These are phyloP conservation scores for Xanthorhoe designata DNA, from an alignment of 2,888 invertebrate genomes.

Conservation along the genomic window DNA sequence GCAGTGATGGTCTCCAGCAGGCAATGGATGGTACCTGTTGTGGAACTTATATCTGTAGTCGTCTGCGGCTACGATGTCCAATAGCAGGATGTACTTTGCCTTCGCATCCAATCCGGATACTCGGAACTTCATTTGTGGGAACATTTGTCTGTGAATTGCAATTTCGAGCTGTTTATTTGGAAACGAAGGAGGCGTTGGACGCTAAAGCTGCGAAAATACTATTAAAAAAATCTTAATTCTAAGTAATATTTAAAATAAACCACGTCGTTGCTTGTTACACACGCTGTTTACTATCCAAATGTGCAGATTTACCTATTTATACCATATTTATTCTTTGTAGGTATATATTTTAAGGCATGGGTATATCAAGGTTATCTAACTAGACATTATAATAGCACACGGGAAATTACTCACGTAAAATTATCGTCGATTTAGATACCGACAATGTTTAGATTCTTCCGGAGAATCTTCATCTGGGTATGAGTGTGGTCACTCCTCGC, in stretches of 20 bases:
- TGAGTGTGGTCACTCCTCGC: too few species aligned
- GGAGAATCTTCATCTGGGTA: too few species aligned
- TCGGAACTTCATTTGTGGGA: conserved; percentile 99
- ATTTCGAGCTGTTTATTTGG: conserved; percentile 41
- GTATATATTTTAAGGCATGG: not conserved
- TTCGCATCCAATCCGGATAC: conserved; percentile 99
- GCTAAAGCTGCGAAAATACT: conserved; percentile 14
- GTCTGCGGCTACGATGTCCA: conserved; percentile 99
- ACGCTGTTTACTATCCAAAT: not conserved
- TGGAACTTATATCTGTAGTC: conserved; percentile 99
- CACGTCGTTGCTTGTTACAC: conserved; percentile 34
- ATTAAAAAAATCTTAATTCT: conserved; percentile 8
- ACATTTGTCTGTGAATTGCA: conserved; percentile 96
- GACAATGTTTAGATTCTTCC: too few species aligned
- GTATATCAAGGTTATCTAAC: not conserved
- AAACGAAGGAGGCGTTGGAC: conserved; percentile 6
- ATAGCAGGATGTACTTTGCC: conserved; percentile 98
- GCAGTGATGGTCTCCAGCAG: conserved; percentile 57
- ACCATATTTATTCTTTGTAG: too few species aligned
- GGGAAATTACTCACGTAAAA: too few species aligned
- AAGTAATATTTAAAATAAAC: conserved; percentile 2
- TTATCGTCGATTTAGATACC: too few species aligned
- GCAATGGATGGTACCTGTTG: conserved; percentile 89
- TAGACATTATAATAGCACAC: too few species aligned
- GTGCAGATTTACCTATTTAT: conserved; percentile 6